These are phyloP conservation scores for Acanthisitta chloris DNA, from an alignment of 2,113 vertebrate genomes.

Conservation along the genomic window DNA sequence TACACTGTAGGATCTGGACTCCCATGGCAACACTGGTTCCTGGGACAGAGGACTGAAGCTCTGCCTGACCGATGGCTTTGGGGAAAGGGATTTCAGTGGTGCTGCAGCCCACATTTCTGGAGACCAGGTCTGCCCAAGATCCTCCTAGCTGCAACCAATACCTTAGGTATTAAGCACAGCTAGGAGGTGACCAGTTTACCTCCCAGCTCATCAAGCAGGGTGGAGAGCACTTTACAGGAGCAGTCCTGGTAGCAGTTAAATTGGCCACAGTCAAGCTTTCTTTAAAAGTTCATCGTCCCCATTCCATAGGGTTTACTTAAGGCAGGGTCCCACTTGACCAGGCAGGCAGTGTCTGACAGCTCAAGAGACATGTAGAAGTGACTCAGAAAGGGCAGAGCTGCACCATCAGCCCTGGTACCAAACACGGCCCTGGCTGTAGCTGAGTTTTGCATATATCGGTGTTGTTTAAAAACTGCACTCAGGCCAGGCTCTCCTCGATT, in stretches of 20 bases:
- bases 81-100: background rate
- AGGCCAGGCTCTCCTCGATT: background rate
- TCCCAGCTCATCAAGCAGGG: too few species aligned
- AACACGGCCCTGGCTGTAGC: fast-evolving
- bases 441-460: fast-evolving
- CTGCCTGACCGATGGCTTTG: fast-evolving
- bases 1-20: fast-evolving
- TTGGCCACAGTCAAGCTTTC: background rate
- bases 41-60: background rate
- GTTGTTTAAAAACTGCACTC: background rate
- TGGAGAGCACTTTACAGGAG: background rate
- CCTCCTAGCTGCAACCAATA: background rate
- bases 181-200: background rate
- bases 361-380: background rate
- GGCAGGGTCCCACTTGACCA: background rate
- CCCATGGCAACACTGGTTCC: background rate
- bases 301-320: background rate
- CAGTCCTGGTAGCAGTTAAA: background rate
- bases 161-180: background rate
- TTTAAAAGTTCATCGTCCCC: background rate
- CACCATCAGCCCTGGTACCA: background rate
- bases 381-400: background rate
- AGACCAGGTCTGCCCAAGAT: background rate
- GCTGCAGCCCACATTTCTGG: background rate
- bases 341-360: background rate